A percentile compares a stretch with the other conserved stretches of the same genome.
Evolutionary conservation across 1,140 invertebrate species (phyloP).

Genomic region (Danaus melanippus): DNA sequence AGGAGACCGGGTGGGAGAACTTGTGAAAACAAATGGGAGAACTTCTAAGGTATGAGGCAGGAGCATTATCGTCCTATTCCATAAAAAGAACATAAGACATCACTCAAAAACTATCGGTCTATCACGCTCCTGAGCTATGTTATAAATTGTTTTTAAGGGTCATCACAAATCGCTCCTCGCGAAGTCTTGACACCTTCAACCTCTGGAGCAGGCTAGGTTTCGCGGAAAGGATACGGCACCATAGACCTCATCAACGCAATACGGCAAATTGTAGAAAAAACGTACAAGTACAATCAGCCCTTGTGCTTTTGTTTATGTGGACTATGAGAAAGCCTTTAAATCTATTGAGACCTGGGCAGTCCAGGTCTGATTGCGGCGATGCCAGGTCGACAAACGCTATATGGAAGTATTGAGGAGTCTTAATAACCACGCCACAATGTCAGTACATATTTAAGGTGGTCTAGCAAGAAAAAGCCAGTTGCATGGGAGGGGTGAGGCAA

Average conservation of each 20-base stretch:
- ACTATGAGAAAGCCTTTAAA: no score
- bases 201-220: background rate
- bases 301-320: background rate
- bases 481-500: background rate
- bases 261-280: background rate
- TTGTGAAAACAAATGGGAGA: background rate
- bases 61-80: background rate
- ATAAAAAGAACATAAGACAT: background rate
- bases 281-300: background rate
- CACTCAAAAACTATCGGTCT: background rate
- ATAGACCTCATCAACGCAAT: background rate
- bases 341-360: no score
- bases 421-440: background rate
- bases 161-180: background rate
- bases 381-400: background rate
- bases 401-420: background rate
- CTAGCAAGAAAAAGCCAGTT: background rate
- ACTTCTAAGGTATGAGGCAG: no score
- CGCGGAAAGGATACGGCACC: background rate
- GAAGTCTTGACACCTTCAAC: background rate
- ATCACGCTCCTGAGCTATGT: background rate
- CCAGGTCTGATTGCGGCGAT: background rate
- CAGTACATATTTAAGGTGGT: background rate
- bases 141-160: background rate
- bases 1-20: background rate